phyloP scores from a whole-genome alignment of 2,113 vertebrate genomes.

The Pluvialis apricaria region DNA sequence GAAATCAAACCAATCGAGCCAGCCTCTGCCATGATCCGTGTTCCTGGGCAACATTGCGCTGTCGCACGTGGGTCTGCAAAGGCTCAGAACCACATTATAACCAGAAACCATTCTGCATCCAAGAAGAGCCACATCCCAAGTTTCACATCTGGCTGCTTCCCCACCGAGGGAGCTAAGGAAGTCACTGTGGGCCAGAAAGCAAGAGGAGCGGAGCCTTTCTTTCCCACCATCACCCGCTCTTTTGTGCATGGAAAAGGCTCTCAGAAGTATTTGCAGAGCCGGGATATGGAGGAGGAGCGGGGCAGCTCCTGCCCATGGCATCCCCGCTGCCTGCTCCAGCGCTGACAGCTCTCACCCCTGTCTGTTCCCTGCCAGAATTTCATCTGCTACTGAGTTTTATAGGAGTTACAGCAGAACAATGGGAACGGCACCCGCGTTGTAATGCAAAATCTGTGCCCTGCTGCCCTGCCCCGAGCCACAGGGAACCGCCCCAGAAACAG shows the following conservation, averaged over 20 bases:
- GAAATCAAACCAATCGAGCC: not conserved
- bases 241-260: not conserved
- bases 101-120: not conserved
- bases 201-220: not conserved
- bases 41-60: not conserved
- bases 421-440: not conserved
- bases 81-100: not conserved
- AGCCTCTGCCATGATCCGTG: not conserved
- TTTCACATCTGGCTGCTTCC: not conserved
- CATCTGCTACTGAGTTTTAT: not conserved
- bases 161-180: not conserved
- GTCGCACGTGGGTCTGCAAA: not conserved
- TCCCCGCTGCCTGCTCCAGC: not conserved
- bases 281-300: not conserved
- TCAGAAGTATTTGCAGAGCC: fast-evolving
- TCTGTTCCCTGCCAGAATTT: not conserved
- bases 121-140: not conserved
- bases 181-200: not conserved
- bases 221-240: fast-evolving
- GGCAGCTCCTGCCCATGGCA: not conserved
- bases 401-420: not conserved
- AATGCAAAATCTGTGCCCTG: not conserved
- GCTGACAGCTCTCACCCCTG: not conserved
- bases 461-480: not conserved
- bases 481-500: not conserved